These are phyloP conservation scores for Tipula helvola DNA, from an alignment of 2,888 invertebrate genomes.

Conservation along the genomic window DNA sequence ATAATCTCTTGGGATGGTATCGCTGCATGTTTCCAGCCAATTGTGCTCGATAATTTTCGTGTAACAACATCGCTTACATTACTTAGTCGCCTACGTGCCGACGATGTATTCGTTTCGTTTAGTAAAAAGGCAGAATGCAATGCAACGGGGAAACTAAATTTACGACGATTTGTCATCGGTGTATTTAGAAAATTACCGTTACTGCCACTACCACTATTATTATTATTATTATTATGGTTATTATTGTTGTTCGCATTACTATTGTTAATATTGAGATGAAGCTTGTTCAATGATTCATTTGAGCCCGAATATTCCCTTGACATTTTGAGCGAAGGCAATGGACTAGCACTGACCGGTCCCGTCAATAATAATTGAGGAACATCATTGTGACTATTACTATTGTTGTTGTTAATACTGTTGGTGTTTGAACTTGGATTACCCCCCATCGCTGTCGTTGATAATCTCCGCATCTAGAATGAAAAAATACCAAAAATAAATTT, in stretches of 20 bases:
- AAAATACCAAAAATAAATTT: neutral
- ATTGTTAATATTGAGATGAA: neutral
- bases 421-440: neutral
- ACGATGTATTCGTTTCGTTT: conserved; percentile 27
- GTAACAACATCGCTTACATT: conserved; percentile 62
- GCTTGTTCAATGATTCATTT: neutral
- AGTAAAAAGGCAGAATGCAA: conserved; percentile 33
- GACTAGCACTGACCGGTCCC: neutral
- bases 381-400: neutral
- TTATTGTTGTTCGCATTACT: neutral
- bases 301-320: neutral
- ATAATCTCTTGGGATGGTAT: conserved; percentile 42
- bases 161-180: conserved; percentile 35
- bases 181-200: conserved; percentile 25
- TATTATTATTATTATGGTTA: neutral
- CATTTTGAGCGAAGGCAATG: neutral
- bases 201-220: neutral
- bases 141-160: conserved; percentile 45
- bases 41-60: conserved; percentile 68
- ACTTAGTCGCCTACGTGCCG: conserved; percentile 53
- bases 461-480: neutral
- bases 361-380: neutral
- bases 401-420: neutral
- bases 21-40: conserved; percentile 48
- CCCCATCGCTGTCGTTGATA: neutral